Evolutionary conservation across 2,888 invertebrate genomes (phyloP).

Genomic region (Apomyelois bistriatella): DNA sequence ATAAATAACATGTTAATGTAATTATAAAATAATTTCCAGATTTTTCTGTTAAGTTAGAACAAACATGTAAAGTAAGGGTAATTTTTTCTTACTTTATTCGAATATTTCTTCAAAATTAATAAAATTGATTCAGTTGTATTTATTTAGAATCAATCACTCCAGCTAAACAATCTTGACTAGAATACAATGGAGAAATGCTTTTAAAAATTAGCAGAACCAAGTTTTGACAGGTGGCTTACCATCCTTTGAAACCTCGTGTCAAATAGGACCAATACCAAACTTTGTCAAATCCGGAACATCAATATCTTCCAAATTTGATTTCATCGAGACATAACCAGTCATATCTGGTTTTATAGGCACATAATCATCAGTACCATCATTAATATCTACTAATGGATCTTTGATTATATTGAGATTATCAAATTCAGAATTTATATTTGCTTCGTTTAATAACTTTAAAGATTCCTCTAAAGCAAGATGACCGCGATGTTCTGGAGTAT

Average conservation of each 20-base stretch:
- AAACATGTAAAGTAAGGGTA: too few relatives aligned
- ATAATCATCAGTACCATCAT: constrained; percentile 66
- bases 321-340: constrained; percentile 26
- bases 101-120: too few relatives aligned
- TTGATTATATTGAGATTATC: constrained; percentile 43
- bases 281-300: constrained; percentile 61
- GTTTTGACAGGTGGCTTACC: constrained; percentile 69
- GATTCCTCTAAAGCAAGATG: constrained; percentile 68
- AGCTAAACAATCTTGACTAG: not conserved
- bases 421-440: constrained; percentile 58
- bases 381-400: constrained; percentile 58
- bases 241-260: constrained; percentile 58
- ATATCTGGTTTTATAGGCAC: constrained; percentile 52
- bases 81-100: too few relatives aligned
- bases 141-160: too few relatives aligned
- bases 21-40: too few relatives aligned
- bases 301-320: constrained; percentile 54
- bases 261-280: constrained; percentile 59
- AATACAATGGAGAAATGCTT: not conserved
- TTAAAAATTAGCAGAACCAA: constrained; percentile 62
- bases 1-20: too few relatives aligned
- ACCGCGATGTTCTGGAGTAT: constrained; percentile 56
- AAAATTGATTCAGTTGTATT: too few relatives aligned
- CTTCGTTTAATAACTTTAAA: constrained; percentile 67
- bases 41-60: too few relatives aligned